Percentiles rank a stretch among this genome's conserved stretches.
Evolutionary conservation across 2,888 invertebrate genomes (phyloP).

Genomic region (Sphaeridia pumilis): DNA sequence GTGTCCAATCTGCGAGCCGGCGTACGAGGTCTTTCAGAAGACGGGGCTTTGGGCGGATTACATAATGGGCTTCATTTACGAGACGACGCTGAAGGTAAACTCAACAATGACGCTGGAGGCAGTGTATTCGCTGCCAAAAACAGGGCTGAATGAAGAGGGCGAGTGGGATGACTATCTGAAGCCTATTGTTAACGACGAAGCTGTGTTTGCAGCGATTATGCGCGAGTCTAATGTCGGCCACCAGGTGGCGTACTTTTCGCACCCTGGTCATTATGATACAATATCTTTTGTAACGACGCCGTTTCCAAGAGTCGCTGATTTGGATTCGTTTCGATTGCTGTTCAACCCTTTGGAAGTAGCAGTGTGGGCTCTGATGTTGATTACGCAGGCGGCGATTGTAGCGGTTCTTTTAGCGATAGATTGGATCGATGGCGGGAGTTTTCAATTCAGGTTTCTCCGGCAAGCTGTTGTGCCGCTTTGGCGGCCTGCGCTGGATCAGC

Average conservation of each 20-base stretch:
- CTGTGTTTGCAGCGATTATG: neutral
- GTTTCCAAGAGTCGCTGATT: neutral
- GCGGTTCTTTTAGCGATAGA: neutral
- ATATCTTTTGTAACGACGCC: conserved; percentile 8
- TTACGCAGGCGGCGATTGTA: neutral
- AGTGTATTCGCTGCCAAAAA: conserved; percentile 2
- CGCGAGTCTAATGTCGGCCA: neutral
- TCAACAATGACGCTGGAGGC: neutral
- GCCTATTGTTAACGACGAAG: neutral
- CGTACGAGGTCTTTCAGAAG: neutral
- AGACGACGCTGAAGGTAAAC: conserved; percentile 1
- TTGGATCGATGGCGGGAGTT: neutral
- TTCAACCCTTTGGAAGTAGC: neutral
- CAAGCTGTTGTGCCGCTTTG: neutral
- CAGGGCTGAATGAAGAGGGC: neutral
- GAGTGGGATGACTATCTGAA: conserved; percentile 9
- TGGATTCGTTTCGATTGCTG: neutral
- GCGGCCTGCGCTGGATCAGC: neutral
- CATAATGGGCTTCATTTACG: neutral
- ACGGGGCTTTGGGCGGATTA: conserved; percentile 5
- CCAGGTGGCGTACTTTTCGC: neutral
- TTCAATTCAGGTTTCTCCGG: neutral
- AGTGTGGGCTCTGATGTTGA: neutral
- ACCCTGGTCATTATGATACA: neutral
- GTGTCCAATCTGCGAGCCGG: conserved; percentile 2